phyloP scores from a whole-genome alignment of 2,797 vertebrate genomes.

The Kryptopterus vitreolus region DNA sequence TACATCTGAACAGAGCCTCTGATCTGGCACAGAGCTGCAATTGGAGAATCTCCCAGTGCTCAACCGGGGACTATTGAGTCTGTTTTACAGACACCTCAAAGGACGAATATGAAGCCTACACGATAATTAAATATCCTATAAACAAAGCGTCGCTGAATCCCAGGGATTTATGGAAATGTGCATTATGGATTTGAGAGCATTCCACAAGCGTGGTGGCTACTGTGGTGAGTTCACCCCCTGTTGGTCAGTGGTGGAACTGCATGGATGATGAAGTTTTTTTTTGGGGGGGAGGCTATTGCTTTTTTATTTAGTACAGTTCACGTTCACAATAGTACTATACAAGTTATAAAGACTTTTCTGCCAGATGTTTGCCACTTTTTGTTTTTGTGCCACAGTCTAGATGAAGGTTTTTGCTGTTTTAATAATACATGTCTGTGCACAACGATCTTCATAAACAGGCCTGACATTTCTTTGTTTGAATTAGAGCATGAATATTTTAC shows the following conservation, averaged over 20 bases:
- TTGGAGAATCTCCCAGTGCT: slow-evolving; percentile 44
- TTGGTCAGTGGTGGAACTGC: slow-evolving; percentile 65
- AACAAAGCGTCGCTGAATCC: slow-evolving; percentile 47
- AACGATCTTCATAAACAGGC: slow-evolving; percentile 57
- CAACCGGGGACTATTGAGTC: slow-evolving; percentile 41
- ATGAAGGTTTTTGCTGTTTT: slow-evolving; percentile 70
- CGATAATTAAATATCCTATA: slow-evolving; percentile 57
- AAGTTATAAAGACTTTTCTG: slow-evolving; percentile 18
- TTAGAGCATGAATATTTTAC: slow-evolving; percentile 76
- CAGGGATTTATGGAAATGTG: slow-evolving; percentile 46
- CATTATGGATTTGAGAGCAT: slow-evolving; percentile 34
- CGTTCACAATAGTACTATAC: slow-evolving; percentile 14
- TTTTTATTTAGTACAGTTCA: slow-evolving; percentile 6
- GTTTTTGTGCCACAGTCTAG: too few species aligned
- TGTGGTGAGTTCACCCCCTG: slow-evolving; percentile 53
- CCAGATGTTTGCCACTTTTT: slow-evolving; percentile 41
- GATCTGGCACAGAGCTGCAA: slow-evolving; percentile 42
- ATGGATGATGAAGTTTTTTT: slow-evolving; percentile 52
- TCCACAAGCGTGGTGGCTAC: slow-evolving; percentile 28
- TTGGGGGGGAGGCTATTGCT: not conserved
- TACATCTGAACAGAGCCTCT: slow-evolving; percentile 39
- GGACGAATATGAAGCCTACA: slow-evolving; percentile 16
- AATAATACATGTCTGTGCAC: slow-evolving; percentile 69
- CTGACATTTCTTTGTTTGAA: slow-evolving; percentile 70
- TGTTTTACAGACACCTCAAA: slow-evolving; percentile 42